Base-by-base conservation (phyloP, 2,797 vertebrate genomes). In the Halcyon badia region DNA sequence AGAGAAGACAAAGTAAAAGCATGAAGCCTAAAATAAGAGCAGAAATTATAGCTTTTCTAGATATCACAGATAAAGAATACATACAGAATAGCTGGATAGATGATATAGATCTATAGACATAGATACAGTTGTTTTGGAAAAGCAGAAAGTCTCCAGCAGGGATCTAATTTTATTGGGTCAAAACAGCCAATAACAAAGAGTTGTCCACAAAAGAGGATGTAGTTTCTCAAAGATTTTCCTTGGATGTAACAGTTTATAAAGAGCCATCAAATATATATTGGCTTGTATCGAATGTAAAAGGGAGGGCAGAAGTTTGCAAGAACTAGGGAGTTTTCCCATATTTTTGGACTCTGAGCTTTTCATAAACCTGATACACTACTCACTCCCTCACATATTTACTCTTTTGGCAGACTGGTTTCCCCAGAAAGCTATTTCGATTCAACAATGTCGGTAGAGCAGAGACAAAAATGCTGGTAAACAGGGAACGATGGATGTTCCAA, bases 401-500 rank as follows among this genome's bases (percentile, higher is more conserved):
- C 77, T 80, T 96, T 89, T 96, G 96, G 93, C 83, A 97, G 94
- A 37, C 72, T 62, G 15, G 79, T 61, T 95, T 78, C 81, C 91
- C 83, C 92, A 80, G 84, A 96, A 92, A 87, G 62, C 60, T 44
- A 44, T 94, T 88, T 93, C 90, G 90, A 83, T 94, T 87, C 91
- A 94, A 65, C 83, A 89, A 61, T 61, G 83, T 83, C 90, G 92
- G 91, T 42, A 85, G 48, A 95, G 77, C 87, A 91, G 84, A 96
- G 82, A 95, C 93, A 90, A 96, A 90, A 96, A 95, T 62, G 80
- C 76, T 87, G 91, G 87, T 89, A 84, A 96, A 87, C 35, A 57
- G 71, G 76, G 87, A 92, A 78, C 68, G 39, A 96, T 83, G 91
- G 89, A 91, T 85, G 57, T 33, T 90, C 21, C 69, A 95, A 96